Conservation (phyloP, 2,888 invertebrate genomes). For the Shargacucullia verbasci region DNA sequence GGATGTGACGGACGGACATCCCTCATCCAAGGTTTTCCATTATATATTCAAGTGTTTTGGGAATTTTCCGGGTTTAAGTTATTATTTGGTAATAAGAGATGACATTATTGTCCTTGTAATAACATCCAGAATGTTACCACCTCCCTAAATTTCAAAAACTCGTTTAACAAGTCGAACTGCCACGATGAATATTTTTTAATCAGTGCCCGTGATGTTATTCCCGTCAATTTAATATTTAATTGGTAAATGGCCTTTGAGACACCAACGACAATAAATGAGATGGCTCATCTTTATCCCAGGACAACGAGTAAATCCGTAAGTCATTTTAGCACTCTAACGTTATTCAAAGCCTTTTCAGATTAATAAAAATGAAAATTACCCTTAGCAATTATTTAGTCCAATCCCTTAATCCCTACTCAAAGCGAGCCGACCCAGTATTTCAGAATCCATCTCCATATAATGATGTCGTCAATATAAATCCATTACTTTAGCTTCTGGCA, state of each 20-base stretch:
- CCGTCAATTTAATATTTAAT: no score
- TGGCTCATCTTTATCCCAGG: not conserved
- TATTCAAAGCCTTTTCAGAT: conserved; percentile 16
- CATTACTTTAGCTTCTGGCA: conserved; percentile 27
- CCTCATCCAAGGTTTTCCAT: conserved; percentile 18
- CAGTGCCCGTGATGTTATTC: no score
- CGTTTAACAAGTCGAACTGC: no score
- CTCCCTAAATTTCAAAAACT: no score
- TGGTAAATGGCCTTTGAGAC: no score
- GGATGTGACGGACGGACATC: conserved; percentile 34
- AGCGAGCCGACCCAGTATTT: conserved; percentile 7
- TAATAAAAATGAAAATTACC: conserved; percentile 15
- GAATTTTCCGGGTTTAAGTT: conserved; percentile 6
- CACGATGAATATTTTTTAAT: no score
- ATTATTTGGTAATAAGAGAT: conserved; percentile 1
- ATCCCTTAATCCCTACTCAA: conserved; percentile 10
- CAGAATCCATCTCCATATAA: conserved; percentile 24
- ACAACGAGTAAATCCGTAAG: conserved; percentile 5
- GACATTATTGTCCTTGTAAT: no score
- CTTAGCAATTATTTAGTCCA: conserved; percentile 31
- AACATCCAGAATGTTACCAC: no score
- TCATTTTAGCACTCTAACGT: conserved; percentile 6
- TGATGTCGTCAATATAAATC: conserved; percentile 42
- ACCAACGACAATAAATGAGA: no score
- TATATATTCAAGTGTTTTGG: conserved; percentile 18